Conservation (phyloP, 92 coral and sea anemone species). For the Hydrozoanthus gracilis region DNA sequence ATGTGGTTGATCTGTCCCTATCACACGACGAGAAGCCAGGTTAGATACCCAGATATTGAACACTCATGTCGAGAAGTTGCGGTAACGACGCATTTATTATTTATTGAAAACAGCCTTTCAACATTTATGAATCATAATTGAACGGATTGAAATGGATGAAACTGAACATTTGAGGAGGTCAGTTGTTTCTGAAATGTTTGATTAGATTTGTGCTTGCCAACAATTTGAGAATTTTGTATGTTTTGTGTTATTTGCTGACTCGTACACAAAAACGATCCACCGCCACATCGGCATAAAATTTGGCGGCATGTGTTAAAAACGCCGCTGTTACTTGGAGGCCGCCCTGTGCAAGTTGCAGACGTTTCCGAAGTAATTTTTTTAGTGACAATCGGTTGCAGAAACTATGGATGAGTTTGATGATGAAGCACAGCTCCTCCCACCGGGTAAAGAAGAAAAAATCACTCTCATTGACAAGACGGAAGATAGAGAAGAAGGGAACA, state of each 20-base stretch:
- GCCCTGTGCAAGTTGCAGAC: background rate
- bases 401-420: conserved; percentile 48
- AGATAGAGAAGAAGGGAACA: conserved; percentile 2
- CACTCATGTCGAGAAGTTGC: conserved; percentile 17
- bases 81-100: conserved; percentile 34
- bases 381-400: background rate
- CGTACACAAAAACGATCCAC: background rate
- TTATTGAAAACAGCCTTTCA: conserved; percentile 33
- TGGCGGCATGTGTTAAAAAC: background rate
- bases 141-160: conserved; percentile 19
- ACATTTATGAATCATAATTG: conserved; percentile 32
- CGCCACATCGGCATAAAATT: background rate
- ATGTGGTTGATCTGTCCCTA: conserved; percentile 14
- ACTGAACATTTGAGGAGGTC: conserved; percentile 20
- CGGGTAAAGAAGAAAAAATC: conserved; percentile 8
- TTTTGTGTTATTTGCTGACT: background rate
- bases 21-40: background rate
- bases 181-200: background rate
- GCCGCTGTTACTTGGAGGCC: background rate
- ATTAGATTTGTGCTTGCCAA: background rate
- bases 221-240: too few relatives aligned
- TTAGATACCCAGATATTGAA: background rate
- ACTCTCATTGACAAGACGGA: conserved; percentile 30
- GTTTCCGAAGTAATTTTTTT: background rate
- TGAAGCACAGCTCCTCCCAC: background rate